Evolutionary conservation across 2,113 vertebrate species (phyloP), one percentile per base, ranked within the genome.

Genomic region (Campylomormyrus tamandua): DNA sequence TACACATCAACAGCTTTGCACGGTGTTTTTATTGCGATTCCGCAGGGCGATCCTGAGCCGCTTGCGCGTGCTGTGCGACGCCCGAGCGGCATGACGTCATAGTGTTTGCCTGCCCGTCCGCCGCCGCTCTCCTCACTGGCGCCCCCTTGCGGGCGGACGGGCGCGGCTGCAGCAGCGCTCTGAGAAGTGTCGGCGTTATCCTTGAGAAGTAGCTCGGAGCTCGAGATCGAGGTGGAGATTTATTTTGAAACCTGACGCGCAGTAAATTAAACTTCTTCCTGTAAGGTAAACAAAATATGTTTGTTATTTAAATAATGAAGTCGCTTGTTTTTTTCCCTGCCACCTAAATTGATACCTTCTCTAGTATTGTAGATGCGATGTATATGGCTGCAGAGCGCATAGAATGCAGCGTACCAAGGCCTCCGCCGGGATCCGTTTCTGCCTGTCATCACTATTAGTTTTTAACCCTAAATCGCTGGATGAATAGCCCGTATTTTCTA

Each of bases 201-300:
- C 52, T 90, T 83, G 86, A 49, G 74, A 52, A 87, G 77, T n/a
- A 88, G 39, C 90, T 39, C 90, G 74, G 74, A 88, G 87, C 87
- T 56, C 35, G 21, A 31, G 27, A 52, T 74, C 31, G 53, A 19
- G 42, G 27, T n/a, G 19, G 9, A 86, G 31, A 66, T 90, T 90
- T 84, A 56, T 70, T 53, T 70, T 70, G 9, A n/a, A 58, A n/a
- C 53, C 62, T 24, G 31, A 74, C 62, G 52, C 53, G 17, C 39
- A 13, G 31, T 24, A 15, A 11, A 58, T 90, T 90, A 83, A 52
- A 56, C 39, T 90, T 74, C 66, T 83, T 83, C 27, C 66, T 88
- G 42, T 56, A 80, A 74, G 90, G 90, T 90, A 88, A 90, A 87
- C 58, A 21, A 84, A 48, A 31, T 35, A 1, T 19, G 3, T 84